A percentile compares a stretch with the other conserved stretches of the same genome.
Conservation (phyloP, 2,797 vertebrate genomes). For the Echiichthys vipera region DNA sequence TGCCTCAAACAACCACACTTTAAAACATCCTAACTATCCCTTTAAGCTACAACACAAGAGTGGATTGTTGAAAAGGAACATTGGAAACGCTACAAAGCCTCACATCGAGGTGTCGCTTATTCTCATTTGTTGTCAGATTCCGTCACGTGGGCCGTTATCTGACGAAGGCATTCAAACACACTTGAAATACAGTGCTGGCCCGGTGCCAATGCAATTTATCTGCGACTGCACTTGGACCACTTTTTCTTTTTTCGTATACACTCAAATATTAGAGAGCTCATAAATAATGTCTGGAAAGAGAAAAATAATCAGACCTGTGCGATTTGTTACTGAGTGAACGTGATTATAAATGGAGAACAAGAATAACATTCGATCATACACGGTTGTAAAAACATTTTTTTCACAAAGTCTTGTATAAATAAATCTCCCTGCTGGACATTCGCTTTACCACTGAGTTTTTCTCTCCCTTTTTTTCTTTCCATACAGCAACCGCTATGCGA, state of each 20-base stretch:
- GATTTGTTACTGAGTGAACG: conserved; percentile 39
- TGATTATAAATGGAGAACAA: conserved; percentile 49
- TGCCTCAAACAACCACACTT: no score
- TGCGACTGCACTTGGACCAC: no score
- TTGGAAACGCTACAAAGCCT: conserved; percentile 18
- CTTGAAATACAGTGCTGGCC: conserved; percentile 30
- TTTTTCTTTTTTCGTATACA: conserved; percentile 10
- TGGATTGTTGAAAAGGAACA: neutral
- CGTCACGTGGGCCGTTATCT: neutral
- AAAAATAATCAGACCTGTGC: conserved; percentile 41
- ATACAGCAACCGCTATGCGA: conserved; percentile 63
- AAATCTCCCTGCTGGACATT: conserved; percentile 55
- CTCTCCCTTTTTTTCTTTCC: conserved; percentile 42
- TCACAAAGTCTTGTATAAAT: conserved; percentile 58
- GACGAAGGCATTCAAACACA: neutral
- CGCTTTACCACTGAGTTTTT: conserved; percentile 16
- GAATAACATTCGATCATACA: conserved; percentile 55
- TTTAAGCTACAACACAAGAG: conserved; percentile 2
- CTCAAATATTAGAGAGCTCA: conserved; percentile 51
- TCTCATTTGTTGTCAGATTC: conserved; percentile 18
- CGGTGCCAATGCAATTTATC: conserved; percentile 37
- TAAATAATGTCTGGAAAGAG: conserved; percentile 57
- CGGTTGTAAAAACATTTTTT: conserved; percentile 40
- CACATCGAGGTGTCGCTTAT: neutral
- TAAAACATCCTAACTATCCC: no score